phyloP scores from a whole-genome alignment of 2,113 vertebrate genomes.

The Trichechus manatus region DNA sequence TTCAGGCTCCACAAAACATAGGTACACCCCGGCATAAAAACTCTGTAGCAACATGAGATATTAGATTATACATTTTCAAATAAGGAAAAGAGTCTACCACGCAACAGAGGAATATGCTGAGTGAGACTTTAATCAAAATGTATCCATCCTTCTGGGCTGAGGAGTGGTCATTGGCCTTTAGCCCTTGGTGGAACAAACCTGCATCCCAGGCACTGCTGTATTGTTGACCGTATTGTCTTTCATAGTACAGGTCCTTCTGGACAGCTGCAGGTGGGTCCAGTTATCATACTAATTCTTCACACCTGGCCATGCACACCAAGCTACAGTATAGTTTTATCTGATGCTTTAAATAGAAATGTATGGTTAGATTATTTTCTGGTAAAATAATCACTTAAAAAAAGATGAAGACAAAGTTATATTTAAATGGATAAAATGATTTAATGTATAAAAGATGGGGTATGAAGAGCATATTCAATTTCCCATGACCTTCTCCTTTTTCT shows the following conservation, averaged over 20 bases:
- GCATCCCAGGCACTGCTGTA: not conserved
- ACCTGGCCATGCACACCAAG: not conserved
- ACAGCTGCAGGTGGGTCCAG: not conserved
- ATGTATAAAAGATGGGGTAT: not conserved
- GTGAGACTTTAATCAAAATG: not conserved
- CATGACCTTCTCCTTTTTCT: not conserved
- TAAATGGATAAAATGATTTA: not conserved
- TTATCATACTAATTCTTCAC: constrained; percentile 10
- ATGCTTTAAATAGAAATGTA: constrained; percentile 39
- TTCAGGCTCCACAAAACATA: not conserved
- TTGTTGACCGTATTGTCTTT: not conserved
- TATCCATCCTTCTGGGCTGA: not conserved
- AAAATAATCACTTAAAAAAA: constrained; percentile 3
- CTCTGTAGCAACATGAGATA: not conserved
- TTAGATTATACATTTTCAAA: not conserved
- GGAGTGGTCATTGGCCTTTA: not conserved
- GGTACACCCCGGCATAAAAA: not conserved
- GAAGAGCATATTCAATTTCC: not conserved
- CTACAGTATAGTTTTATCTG: not conserved
- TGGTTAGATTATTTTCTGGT: not conserved
- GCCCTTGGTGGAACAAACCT: not conserved
- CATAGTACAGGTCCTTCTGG: not conserved
- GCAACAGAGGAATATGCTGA: not conserved
- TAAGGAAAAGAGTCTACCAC: not conserved
- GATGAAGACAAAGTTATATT: not conserved